Base-by-base conservation (phyloP, 2,113 vertebrate genomes). In the Carollia perspicillata region DNA sequence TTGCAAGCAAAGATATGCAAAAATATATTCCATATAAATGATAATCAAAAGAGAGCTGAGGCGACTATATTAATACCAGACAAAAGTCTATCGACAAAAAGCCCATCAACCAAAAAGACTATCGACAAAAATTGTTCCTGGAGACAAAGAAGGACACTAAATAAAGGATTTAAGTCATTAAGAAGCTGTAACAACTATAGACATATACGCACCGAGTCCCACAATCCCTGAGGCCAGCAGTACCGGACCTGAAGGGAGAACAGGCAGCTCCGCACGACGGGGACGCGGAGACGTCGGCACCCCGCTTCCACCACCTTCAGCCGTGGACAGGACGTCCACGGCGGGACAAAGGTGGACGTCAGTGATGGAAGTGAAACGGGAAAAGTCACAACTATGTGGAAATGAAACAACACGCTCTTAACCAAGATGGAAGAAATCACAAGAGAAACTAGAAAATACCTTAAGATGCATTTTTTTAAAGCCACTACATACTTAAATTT, bases 181-280 rank as follows among this genome's bases (percentile, higher is more conserved):
- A 91, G 35, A 94, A 86, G 42, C 49, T 18, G 12, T 55, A 93
- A 65, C n/a, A 87, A 87, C 78, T 90, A 33, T 30, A 86, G 90
- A 72, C 4, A 87, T 44, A 53, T 69, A 81, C 42, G 30, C 11
- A 85, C n/a, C 26, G 1, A 88, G 44, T 8, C 28, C 84, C 72
- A 69, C 40, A 94, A 91, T 47, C 84, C 42, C 55, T 40, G 55
- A 89, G 33, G 17, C 47, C 80, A 68, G 58, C 65, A 75, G 63
- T 91, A 84, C 84, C 35, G 68, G 68, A 77, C 71, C 35, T 18
- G 6, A 94, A 89, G 33, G 58, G 28, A 86, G 40, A 96, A n/a
- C 1, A 10, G 60, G 22, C 17, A 30, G 37, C 68, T 63, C 8
- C 26, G 84, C 26, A 37, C 51, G 78, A 49, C 8, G 47, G 49